Evolutionary conservation across 37 sponge, comb jelly and placozoan species (phyloP).

Genomic region (Eunapius fragilis): DNA sequence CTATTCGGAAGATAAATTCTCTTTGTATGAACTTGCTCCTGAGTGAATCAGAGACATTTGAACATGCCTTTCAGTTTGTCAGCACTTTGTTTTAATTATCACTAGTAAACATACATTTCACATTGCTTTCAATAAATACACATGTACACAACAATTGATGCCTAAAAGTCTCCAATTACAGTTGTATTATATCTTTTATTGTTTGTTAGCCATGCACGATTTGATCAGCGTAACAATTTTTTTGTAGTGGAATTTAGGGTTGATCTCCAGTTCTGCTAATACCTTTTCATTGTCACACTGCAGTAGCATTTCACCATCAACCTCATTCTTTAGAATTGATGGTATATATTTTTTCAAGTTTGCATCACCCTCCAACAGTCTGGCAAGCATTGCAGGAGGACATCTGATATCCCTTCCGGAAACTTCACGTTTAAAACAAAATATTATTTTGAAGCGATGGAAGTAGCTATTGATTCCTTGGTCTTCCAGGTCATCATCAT

Average conservation of each 20-base stretch:
- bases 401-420: background rate
- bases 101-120: no score
- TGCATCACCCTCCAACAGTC: background rate
- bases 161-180: background rate
- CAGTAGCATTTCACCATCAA: background rate
- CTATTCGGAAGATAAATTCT: conserved; percentile 82
- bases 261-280: background rate
- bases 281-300: background rate
- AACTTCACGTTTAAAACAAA: background rate
- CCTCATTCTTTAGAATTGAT: background rate
- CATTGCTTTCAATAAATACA: no score
- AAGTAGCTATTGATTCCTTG: conserved; percentile 44
- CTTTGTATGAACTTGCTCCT: conserved; percentile 84
- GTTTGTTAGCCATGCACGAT: background rate
- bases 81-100: background rate
- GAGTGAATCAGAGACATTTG: background rate
- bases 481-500: conserved; percentile 24
- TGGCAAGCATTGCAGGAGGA: background rate
- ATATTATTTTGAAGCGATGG: conserved; percentile 37
- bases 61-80: no score
- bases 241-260: background rate
- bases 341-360: background rate
- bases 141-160: background rate
- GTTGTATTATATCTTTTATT: background rate
- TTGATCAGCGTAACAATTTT: background rate